A percentile compares a stretch with the other conserved stretches of the same genome.
These are phyloP conservation scores for Podarcis cretensis DNA, from an alignment of 2,113 vertebrate genomes.

Conservation along the genomic window DNA sequence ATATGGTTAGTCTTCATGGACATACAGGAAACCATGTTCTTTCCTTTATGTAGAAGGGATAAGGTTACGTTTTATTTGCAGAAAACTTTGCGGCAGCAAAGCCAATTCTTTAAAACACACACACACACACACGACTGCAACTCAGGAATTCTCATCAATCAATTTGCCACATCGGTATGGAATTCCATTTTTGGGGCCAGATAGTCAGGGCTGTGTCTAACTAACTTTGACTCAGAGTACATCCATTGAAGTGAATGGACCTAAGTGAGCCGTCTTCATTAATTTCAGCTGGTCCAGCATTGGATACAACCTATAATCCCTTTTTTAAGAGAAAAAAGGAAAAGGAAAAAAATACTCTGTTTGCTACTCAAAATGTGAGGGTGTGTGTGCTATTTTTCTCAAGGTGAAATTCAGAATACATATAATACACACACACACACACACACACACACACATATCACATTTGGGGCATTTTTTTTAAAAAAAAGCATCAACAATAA, in stretches of 20 bases:
- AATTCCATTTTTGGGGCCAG: not conserved
- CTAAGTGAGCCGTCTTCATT: no score
- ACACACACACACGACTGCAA: constrained; percentile 10
- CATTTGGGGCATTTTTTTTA: constrained; percentile 46
- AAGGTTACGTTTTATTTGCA: constrained; percentile 46
- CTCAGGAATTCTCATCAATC: constrained; percentile 32
- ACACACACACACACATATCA: constrained; percentile 11
- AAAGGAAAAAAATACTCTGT: not conserved
- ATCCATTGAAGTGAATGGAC: no score
- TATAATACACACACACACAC: not conserved
- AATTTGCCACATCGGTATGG: constrained; percentile 38
- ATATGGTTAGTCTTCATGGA: constrained; percentile 31
- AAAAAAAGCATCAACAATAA: no score
- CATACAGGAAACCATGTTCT: constrained; percentile 28
- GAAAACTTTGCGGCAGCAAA: constrained; percentile 55
- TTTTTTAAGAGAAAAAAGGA: no score
- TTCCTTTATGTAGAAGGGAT: constrained; percentile 30
- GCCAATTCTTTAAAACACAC: constrained; percentile 40
- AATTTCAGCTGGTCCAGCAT: no score
- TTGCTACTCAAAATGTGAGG: not conserved
- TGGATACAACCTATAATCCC: no score
- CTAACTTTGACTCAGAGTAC: no score
- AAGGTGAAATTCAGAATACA: constrained; percentile 66
- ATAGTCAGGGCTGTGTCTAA: no score
- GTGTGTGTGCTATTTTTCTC: constrained; percentile 49